Evolutionary conservation across 2,797 vertebrate genomes (phyloP).

Genomic region (Staurois parvus): DNA sequence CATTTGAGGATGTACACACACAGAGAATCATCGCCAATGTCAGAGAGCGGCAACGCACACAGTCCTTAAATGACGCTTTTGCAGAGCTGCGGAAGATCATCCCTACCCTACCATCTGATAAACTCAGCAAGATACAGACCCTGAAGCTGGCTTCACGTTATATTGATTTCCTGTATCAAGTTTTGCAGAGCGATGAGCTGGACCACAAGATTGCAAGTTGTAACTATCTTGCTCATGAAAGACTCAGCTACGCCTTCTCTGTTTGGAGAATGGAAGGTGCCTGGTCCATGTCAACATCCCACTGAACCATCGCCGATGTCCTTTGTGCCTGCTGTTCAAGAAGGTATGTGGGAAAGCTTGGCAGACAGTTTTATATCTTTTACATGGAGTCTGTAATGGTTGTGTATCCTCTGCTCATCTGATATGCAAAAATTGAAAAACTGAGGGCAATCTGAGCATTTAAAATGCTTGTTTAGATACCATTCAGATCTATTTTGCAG

Average conservation of each 20-base stretch:
- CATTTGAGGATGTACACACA: conserved; percentile 83
- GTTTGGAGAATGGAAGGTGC: conserved; percentile 96
- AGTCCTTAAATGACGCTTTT: conserved; percentile 91
- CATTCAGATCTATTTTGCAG: background rate
- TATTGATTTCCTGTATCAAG: conserved; percentile 93
- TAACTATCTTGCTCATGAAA: conserved; percentile 89
- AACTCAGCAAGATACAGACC: conserved; percentile 94
- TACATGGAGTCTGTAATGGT: conserved; percentile 8
- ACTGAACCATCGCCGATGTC: conserved; percentile 73
- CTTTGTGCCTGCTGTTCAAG: conserved; percentile 33
- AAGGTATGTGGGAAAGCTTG: conserved; percentile 53
- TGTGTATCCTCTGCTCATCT: background rate
- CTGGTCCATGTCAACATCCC: conserved; percentile 91
- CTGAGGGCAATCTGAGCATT: background rate
- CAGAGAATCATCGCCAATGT: conserved; percentile 90
- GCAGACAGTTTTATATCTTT: conserved; percentile 2
- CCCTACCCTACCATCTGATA: conserved; percentile 90
- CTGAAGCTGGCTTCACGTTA: conserved; percentile 90
- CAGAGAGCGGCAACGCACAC: conserved; percentile 88
- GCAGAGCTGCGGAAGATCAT: conserved; percentile 90
- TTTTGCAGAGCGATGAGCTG: conserved; percentile 89
- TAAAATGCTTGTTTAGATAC: conserved; percentile 2
- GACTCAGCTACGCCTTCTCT: conserved; percentile 93
- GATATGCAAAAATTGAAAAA: background rate
- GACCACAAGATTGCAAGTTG: conserved; percentile 86